phyloP scores from a whole-genome alignment of 1,140 invertebrate genomes.

The Anastatus disparis region DNA sequence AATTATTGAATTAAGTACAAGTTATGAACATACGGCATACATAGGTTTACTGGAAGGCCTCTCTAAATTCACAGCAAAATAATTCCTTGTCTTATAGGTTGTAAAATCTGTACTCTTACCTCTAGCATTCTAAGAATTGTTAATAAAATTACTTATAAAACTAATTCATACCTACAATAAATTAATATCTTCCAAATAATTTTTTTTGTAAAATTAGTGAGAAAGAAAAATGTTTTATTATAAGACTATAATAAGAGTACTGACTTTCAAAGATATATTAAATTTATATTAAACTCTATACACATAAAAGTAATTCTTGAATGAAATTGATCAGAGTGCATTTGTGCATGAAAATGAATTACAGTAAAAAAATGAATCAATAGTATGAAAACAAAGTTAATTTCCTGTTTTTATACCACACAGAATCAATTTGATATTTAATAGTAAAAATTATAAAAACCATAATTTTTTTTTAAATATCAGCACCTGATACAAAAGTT shows the following conservation, averaged over 20 bases:
- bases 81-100: constrained; percentile 41
- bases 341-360: background rate
- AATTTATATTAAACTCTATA: constrained; percentile 24
- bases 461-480: constrained; percentile 1
- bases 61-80: constrained; percentile 81
- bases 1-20: constrained; percentile 85
- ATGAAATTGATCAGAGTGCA: background rate
- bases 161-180: background rate
- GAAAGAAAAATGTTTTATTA: background rate
- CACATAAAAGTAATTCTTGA: constrained; percentile 6
- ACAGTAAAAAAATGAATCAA: background rate
- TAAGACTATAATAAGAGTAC: too few relatives aligned
- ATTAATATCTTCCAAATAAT: background rate
- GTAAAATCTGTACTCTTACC: constrained; percentile 35
- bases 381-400: too few relatives aligned
- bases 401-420: too few relatives aligned
- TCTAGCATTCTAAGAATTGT: constrained; percentile 34
- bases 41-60: constrained; percentile 86
- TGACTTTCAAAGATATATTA: background rate
- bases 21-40: constrained; percentile 90
- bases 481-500: background rate
- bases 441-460: background rate
- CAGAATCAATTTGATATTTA: too few relatives aligned
- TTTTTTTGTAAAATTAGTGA: background rate
- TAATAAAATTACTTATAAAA: constrained; percentile 30